These are phyloP conservation scores for Plutomurus gul DNA, from an alignment of 1,140 invertebrate genomes.

Conservation along the genomic window DNA sequence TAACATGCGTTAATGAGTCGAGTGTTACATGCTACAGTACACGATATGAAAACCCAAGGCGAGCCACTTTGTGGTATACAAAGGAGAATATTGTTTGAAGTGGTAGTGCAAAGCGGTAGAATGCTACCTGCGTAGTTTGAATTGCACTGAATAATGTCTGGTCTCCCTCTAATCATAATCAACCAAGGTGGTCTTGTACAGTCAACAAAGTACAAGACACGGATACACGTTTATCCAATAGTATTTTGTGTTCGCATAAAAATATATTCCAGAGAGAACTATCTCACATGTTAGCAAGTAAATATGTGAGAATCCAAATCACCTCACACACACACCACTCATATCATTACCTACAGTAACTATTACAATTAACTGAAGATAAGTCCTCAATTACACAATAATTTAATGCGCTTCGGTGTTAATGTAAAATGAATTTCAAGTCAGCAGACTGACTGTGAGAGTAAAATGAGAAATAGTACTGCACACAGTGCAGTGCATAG, in stretches of 20 bases:
- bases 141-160: not conserved
- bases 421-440: not conserved
- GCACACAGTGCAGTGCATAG: not conserved
- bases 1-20: not conserved
- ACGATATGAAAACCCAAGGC: slow-evolving; percentile 11
- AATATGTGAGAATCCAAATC: not conserved
- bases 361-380: not conserved
- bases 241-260: not conserved
- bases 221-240: not conserved
- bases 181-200: not conserved
- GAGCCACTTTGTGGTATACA: not conserved
- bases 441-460: not conserved
- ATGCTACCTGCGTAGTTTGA: not conserved
- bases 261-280: too few relatives aligned
- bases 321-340: not conserved
- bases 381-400: not conserved
- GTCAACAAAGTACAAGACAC: not conserved
- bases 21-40: not conserved
- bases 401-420: not conserved
- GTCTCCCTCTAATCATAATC: not conserved
- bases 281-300: not conserved
- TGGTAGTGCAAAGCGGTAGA: not conserved
- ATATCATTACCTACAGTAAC: not conserved
- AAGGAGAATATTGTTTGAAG: not conserved
- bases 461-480: not conserved